Base-by-base conservation (phyloP, 2,113 vertebrate species). In the Myotis yumanensis region DNA sequence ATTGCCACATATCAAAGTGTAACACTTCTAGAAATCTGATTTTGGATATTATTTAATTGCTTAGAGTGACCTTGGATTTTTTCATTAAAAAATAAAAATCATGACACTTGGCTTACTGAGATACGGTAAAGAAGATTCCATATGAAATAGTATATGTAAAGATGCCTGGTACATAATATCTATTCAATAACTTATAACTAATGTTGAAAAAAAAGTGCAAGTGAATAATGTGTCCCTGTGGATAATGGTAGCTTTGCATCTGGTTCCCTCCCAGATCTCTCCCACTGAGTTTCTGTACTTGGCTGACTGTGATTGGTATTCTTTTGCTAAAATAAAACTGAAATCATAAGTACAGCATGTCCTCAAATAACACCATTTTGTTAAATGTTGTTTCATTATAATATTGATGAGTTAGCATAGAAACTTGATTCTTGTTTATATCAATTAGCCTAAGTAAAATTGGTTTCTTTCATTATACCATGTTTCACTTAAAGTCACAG, bases 101-200 rank as follows among this genome's bases (percentile, higher is more conserved):
- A n/a, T 75, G 17, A 46, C 57, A 90, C 28, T 12, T 92, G 52
- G 0, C 4, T 86, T 59, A 5, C 11, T 76, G 35, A 12, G 5
- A 32, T 88, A 66, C 18, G 11, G 3, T 71, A 73, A 82, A 91
- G 17, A 87, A 57, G 2, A 43, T 25, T 54, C 2, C 11, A 59
- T 40, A 37, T 4, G 37, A 81, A 86, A 57, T 18, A 73, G 9
- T 11, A 9, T 35, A 43, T 30, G 7, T 25, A 57, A 90, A 16
- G 4, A 4, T 10, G 23, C 9, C 37, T 69, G 17, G 1, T 12
- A 22, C 7, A 46, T 57, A 66, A 37, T 95, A 30, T 11, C 40
- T 71, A 20, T 59, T 54, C 32, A 91, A 23, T 79, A 95, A 95
- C 76, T 84, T 18, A 40, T 82, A 77, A 90, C 22, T 81, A 91